These are phyloP conservation scores for Aurelia sp. DNA, from an alignment of 30 jellyfish, hydroid and myxozoan genomes.

Conservation along the genomic window DNA sequence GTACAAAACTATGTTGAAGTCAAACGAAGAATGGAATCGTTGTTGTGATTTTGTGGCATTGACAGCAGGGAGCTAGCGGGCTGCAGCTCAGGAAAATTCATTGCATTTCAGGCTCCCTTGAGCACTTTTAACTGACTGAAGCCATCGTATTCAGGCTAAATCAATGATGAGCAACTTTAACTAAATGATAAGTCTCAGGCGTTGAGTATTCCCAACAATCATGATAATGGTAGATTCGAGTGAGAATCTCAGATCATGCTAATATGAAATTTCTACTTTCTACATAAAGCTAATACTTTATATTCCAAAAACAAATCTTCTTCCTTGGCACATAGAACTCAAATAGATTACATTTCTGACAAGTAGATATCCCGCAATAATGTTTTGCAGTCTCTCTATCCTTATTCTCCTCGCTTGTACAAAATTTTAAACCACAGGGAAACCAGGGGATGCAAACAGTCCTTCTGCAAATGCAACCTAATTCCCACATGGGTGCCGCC, in stretches of 20 bases:
- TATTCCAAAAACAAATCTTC: constrained; percentile 53
- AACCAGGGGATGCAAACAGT: constrained; percentile 30
- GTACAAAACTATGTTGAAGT: no score
- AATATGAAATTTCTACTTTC: no score
- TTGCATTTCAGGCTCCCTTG: no score
- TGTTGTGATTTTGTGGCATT: no score
- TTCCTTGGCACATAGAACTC: constrained; percentile 55
- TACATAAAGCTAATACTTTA: background rate
- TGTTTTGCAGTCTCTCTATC: background rate
- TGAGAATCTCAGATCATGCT: no score
- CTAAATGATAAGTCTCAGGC: no score
- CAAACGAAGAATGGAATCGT: no score
- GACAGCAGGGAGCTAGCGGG: no score
- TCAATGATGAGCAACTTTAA: background rate
- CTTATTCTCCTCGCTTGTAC: constrained; percentile 4
- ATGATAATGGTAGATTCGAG: background rate
- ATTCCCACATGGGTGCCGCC: constrained; percentile 64
- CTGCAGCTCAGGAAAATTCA: no score
- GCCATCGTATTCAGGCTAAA: no score
- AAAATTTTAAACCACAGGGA: constrained; percentile 44
- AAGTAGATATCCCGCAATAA: constrained; percentile 25
- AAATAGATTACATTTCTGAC: constrained; percentile 37
- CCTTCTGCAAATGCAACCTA: constrained; percentile 62
- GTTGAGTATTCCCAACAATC: background rate
- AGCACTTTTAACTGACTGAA: no score